Conservation (phyloP, 2,888 invertebrate genomes). For the Mimachlamys varia region DNA sequence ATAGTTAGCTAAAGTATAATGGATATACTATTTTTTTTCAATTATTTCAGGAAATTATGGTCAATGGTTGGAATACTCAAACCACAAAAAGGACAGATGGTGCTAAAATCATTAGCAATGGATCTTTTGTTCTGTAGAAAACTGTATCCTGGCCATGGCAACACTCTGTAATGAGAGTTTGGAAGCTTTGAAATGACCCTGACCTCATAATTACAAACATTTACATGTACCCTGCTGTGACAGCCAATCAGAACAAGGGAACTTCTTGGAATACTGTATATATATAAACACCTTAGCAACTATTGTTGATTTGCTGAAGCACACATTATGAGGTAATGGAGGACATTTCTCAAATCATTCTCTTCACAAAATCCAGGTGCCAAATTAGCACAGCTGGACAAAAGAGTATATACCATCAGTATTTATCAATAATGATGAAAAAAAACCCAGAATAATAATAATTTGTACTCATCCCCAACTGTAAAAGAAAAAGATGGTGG, state of each 20-base stretch:
- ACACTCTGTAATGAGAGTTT: neutral
- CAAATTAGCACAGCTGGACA: neutral
- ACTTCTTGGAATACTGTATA: too few relatives aligned
- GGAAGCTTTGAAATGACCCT: neutral
- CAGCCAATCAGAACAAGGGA: too few relatives aligned
- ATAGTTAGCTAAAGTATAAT: too few relatives aligned
- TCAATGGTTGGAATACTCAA: neutral
- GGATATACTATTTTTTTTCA: too few relatives aligned
- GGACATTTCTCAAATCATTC: too few relatives aligned
- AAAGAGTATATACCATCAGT: too few relatives aligned
- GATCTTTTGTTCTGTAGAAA: neutral
- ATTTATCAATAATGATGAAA: neutral
- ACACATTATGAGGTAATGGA: neutral
- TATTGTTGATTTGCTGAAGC: neutral
- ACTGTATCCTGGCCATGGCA: too few relatives aligned
- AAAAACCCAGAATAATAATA: neutral
- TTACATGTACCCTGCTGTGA: neutral
- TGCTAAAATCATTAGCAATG: too few relatives aligned
- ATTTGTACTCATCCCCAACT: neutral
- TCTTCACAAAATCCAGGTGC: too few relatives aligned
- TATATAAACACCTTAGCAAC: too few relatives aligned
- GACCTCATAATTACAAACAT: conserved; percentile 9
- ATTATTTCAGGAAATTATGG: too few relatives aligned
- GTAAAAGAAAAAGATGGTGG: neutral
- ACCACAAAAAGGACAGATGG: neutral